These are phyloP conservation scores for Bathynomus jamesi DNA, from an alignment of 1,140 invertebrate genomes.

Conservation along the genomic window DNA sequence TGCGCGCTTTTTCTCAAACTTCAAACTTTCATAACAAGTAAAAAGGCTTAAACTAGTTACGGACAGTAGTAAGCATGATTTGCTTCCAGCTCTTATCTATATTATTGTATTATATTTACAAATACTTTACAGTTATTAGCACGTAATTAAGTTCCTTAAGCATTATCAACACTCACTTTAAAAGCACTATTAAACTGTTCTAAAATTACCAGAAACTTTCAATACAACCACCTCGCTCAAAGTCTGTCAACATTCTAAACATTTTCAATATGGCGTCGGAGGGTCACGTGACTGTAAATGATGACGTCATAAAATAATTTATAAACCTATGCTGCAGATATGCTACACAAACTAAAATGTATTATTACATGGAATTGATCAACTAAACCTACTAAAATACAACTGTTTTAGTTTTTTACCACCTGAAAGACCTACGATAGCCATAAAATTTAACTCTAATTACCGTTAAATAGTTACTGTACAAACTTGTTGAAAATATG, in stretches of 20 bases:
- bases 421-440: too few species aligned
- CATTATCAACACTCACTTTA: not conserved
- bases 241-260: not conserved
- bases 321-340: constrained; percentile 1
- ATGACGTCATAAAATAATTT: constrained; percentile 1
- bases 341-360: too few species aligned
- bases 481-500: too few species aligned
- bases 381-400: too few species aligned
- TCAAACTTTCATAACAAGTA: not conserved
- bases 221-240: not conserved
- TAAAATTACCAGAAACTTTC: not conserved
- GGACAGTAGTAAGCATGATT: not conserved
- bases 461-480: too few species aligned
- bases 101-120: not conserved
- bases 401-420: too few species aligned
- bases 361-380: too few species aligned
- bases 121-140: not conserved
- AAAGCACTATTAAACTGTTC: not conserved
- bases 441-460: too few species aligned
- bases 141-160: not conserved
- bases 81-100: not conserved
- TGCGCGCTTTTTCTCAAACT: not conserved
- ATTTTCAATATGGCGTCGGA: not conserved
- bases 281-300: not conserved
- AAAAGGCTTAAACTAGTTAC: not conserved